These are phyloP conservation scores for Vanessa atalanta DNA, from an alignment of 1,140 invertebrate genomes.

Conservation along the genomic window DNA sequence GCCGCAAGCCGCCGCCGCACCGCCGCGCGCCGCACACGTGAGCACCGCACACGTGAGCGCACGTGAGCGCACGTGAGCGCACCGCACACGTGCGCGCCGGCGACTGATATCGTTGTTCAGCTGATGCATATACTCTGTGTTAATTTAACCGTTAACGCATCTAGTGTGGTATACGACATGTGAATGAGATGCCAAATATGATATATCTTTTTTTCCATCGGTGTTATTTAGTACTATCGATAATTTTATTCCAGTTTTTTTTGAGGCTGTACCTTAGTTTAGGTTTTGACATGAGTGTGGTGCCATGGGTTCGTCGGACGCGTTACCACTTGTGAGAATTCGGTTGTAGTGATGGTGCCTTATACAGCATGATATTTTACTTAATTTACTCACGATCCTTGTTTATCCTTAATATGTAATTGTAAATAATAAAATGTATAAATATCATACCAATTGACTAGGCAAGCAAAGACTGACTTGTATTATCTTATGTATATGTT, in stretches of 20 bases:
- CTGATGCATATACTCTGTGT: conserved; percentile 56
- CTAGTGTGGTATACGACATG: conserved; percentile 58
- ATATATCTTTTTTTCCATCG: conserved; percentile 42
- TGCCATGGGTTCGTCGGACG: conserved; percentile 50
- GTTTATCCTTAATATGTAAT: conserved; percentile 42
- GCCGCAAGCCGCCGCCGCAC: conserved; percentile 62
- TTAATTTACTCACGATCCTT: conserved; percentile 35
- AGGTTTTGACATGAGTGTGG: conserved; percentile 33
- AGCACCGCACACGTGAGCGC: conserved; percentile 64
- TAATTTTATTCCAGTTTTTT: conserved; percentile 54
- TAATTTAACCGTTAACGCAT: conserved; percentile 59
- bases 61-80: too few species aligned
- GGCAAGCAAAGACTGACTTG: conserved; percentile 79
- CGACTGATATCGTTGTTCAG: too few species aligned
- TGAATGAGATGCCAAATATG: conserved; percentile 75
- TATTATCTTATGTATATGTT: conserved; percentile 61
- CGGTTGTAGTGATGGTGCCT: conserved; percentile 47
- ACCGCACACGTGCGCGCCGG: conserved; percentile 59
- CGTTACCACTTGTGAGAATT: conserved; percentile 47
- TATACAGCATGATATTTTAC: conserved; percentile 38
- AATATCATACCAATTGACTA: conserved; percentile 68
- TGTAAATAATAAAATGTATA: conserved; percentile 46
- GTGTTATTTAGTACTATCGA: conserved; percentile 21
- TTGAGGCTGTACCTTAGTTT: conserved; percentile 19
- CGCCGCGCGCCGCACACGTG: conserved; percentile 64